Evolutionary conservation across 2,113 vertebrate genomes (phyloP), one percentile per base, ranked within the genome.

Genomic region (Agapornis roseicollis): DNA sequence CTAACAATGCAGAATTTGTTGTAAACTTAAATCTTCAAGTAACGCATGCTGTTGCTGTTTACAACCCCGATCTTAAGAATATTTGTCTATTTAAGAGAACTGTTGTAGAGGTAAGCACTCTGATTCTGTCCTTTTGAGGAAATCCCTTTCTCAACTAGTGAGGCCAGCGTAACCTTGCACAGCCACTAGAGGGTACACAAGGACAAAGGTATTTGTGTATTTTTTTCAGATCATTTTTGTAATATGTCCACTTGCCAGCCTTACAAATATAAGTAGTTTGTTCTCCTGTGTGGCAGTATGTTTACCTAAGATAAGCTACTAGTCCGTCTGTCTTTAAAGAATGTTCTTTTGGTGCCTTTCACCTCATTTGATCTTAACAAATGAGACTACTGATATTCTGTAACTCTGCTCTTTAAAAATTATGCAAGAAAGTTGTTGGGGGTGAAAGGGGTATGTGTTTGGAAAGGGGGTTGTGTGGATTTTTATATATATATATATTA

Each of bases 261-360:
- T 64, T 69, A 74, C 35, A 92, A 76, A 90, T 88, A 33, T 4
- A 80, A 78, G 56, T 85, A 76, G 85, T 85, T 93, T 90, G 39
- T 80, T 90, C 47, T 91, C 25, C 64, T 7, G 5, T 44, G 47
- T 88, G 88, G 65, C 76, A 56, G n/a, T 76, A 8, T 92, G n/a
- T 94, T 97, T 93, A 72, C 69, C 9, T 78, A 93, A 90, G 96
- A 95, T 95, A 96, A 96, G 80, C 72, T 85, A 84, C 56, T 56
- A 74, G 50, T 55, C 55, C 71, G 47, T 14, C 37, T 76, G 28
- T 76, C 53, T 85, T 91, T 49, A 83, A 92, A 80, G 18, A 86
- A 60, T 80, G 82, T 90, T 92, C 53, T 80, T 0, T 78, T 92
- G 68, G 47, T 89, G 76, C 56, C 50, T 88, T 95, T 93, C 25